phyloP scores from a whole-genome alignment of 1,140 invertebrate genomes.

The Drosophila willistoni region DNA sequence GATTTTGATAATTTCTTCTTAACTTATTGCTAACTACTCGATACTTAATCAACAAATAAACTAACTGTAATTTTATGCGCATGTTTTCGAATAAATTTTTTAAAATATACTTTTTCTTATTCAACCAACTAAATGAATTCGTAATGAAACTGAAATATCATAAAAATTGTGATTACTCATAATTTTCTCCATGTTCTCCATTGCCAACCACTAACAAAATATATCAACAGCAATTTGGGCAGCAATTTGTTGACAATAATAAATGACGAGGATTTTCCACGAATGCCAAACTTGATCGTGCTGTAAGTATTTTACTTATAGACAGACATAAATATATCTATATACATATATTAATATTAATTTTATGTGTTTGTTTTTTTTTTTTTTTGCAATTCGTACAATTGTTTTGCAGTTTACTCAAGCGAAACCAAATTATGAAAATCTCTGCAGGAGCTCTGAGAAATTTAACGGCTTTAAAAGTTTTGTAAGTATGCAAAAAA shows the following conservation, averaged over 20 bases:
- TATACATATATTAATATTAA: constrained; percentile 23
- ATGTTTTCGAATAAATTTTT: constrained; percentile 55
- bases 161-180: constrained; percentile 61
- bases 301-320: constrained; percentile 86
- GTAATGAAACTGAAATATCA: constrained; percentile 48
- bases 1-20: neutral
- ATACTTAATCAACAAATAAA: constrained; percentile 27
- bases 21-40: neutral
- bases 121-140: constrained; percentile 56
- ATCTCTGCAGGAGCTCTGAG: constrained; percentile 87
- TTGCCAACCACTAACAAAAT: constrained; percentile 18
- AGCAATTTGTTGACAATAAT: constrained; percentile 87
- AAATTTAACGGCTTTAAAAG: constrained; percentile 86
- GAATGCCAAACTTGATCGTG: constrained; percentile 86
- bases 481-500: constrained; percentile 87
- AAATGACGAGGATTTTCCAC: constrained; percentile 86
- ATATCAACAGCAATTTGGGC: constrained; percentile 86
- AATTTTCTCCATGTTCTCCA: constrained; percentile 46
- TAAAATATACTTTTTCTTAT: constrained; percentile 39
- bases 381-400: constrained; percentile 19
- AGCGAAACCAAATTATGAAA: constrained; percentile 87
- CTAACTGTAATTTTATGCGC: constrained; percentile 51
- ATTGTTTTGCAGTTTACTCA: constrained; percentile 85
- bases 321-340: neutral
- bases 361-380: constrained; percentile 10